Evolutionary conservation across 2,113 vertebrate genomes (phyloP), one percentile per base, ranked within the genome.

Genomic region (Murina feae): DNA sequence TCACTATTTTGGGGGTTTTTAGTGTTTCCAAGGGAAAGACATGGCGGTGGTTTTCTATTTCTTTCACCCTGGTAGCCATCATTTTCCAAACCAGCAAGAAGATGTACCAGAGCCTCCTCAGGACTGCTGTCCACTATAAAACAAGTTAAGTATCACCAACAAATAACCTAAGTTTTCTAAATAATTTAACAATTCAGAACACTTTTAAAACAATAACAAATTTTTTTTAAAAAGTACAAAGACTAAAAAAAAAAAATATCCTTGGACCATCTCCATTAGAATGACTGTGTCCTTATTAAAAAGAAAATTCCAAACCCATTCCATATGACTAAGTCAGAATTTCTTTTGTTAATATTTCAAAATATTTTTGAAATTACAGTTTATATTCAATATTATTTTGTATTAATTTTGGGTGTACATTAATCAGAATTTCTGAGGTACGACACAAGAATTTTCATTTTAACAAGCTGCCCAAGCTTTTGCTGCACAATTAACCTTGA

Each of bases 1-100:
- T 99, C 99, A 80, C 99, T 99, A 98, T 99, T 99, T 96, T 98
- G 99, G 88, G 97, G 98, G 96, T 98, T 99, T 98, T 84, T 98
- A 83, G 93, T 96, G 60, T 97, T 98, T 97, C 98, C 98, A 80
- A 98, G 97, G 74, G 98, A 97, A 44, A 51, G 98, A 96, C 98
- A 98, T 87, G 98, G 98, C 69, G 98, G 98, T 72, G 86, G 96
- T n/a, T 97, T 97, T 89, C 98, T 98, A 49, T 98, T 96, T 49
- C 98, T 96, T 84, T 98, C 97, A 95, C 97, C 97, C 91, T 98
- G 98, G 98, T 99, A 99, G 20, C 98, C 98, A 91, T 99, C 99
- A 90, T 98, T 99, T 97, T 99, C 99, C 96, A 99, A 97, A 89
- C 98, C 99, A 97, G 99, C 99, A 97, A 99, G 98, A 95, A 99